Conservation (phyloP, 2,113 vertebrate genomes). For the Cariama cristata region DNA sequence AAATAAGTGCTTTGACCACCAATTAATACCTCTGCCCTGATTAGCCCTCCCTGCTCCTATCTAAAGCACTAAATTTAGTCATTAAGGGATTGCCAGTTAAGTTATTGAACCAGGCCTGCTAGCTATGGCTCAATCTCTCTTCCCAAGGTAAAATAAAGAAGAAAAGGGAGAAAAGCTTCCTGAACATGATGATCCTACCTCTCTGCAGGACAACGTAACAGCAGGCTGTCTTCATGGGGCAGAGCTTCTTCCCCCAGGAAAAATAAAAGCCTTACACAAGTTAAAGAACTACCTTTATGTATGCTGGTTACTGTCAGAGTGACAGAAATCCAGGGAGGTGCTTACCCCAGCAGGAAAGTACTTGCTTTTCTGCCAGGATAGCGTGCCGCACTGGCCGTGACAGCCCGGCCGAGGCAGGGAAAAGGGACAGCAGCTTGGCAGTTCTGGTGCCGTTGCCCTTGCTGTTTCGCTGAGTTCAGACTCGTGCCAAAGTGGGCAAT, state of each 20-base stretch:
- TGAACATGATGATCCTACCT: background rate
- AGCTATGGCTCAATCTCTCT: background rate
- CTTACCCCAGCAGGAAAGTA: background rate
- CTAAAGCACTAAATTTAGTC: background rate
- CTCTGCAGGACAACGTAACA: background rate
- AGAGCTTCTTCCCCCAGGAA: background rate
- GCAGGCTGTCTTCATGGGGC: background rate
- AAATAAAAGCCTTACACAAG: background rate
- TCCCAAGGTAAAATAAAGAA: background rate
- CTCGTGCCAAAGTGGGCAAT: accelerated
- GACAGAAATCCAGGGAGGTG: background rate
- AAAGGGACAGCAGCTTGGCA: background rate
- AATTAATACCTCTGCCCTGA: background rate
- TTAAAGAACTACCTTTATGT: background rate
- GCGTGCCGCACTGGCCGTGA: background rate
- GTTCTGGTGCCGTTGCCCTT: accelerated
- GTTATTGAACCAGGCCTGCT: background rate
- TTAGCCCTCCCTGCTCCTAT: background rate
- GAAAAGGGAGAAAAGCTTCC: background rate
- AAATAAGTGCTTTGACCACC: background rate
- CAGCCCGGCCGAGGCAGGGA: background rate
- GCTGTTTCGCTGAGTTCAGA: background rate
- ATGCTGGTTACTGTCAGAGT: background rate
- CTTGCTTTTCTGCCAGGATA: background rate
- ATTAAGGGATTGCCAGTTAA: background rate